Evolutionary conservation across 2,888 invertebrate species (phyloP).

Genomic region (Drosophila robusta): DNA sequence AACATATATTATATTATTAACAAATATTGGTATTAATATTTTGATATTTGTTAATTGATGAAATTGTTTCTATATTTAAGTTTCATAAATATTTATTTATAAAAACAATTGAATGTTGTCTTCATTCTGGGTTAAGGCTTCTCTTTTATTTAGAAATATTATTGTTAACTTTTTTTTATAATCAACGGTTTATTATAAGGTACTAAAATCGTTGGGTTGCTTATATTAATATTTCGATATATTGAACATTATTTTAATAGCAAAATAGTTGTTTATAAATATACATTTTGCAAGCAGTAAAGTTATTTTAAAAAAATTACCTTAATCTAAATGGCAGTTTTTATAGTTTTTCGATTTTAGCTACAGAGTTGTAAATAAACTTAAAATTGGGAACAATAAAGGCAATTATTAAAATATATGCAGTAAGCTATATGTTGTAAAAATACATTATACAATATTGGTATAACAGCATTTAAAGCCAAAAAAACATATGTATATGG

Average conservation of each 20-base stretch:
- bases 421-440: neutral
- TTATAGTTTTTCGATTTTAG: neutral
- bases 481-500: too few species aligned
- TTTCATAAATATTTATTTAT: too few species aligned
- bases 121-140: neutral
- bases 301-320: neutral
- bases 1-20: too few species aligned
- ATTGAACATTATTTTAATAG: neutral
- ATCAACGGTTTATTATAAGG: conserved; percentile 3
- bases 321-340: conserved; percentile 16
- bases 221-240: conserved; percentile 2
- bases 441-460: too few species aligned
- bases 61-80: too few species aligned
- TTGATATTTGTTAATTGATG: too few species aligned
- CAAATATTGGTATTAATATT: too few species aligned
- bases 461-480: neutral
- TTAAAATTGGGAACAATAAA: neutral
- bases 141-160: neutral
- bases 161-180: neutral
- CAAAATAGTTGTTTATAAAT: too few species aligned
- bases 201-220: conserved; percentile 42
- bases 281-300: conserved; percentile 1
- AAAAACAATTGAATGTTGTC: too few species aligned
- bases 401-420: neutral
- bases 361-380: neutral